phyloP scores from a whole-genome alignment of 2,888 invertebrate species.

The Nemurella pictetii region DNA sequence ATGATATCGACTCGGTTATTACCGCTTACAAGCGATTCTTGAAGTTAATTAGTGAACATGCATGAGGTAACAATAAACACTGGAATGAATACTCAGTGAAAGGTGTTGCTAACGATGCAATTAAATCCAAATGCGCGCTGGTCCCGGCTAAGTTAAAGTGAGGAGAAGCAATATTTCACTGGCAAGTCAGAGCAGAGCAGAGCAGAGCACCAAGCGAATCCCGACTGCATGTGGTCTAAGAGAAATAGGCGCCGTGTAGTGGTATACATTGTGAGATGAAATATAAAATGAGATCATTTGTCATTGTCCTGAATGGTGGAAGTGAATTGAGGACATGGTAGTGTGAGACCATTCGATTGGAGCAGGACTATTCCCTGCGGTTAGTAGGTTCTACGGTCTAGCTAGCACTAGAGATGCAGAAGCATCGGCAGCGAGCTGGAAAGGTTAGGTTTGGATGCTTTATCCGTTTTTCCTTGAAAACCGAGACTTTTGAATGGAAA shows the following conservation, averaged over 20 bases:
- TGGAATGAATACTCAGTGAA: background rate
- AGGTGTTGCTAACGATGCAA: background rate
- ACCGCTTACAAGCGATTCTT: background rate
- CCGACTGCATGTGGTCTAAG: background rate
- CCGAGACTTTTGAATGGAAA: background rate
- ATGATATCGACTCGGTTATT: background rate
- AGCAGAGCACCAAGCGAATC: background rate
- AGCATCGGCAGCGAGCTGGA: background rate
- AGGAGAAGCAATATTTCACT: background rate
- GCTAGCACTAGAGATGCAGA: too few species aligned
- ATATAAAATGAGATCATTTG: background rate
- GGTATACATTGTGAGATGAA: background rate
- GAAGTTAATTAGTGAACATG: background rate
- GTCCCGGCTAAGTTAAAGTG: background rate
- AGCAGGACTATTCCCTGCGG: background rate
- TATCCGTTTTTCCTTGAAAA: background rate
- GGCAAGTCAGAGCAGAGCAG: background rate
- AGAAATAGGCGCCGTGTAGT: background rate
- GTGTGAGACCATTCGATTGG: background rate
- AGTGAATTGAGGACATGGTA: background rate
- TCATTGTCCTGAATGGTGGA: background rate
- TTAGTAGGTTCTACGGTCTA: too few species aligned
- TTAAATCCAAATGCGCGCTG: background rate
- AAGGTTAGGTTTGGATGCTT: background rate
- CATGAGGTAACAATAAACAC: background rate